Conservation (phyloP, 2,888 invertebrate species). For the Embidobia sp. region DNA sequence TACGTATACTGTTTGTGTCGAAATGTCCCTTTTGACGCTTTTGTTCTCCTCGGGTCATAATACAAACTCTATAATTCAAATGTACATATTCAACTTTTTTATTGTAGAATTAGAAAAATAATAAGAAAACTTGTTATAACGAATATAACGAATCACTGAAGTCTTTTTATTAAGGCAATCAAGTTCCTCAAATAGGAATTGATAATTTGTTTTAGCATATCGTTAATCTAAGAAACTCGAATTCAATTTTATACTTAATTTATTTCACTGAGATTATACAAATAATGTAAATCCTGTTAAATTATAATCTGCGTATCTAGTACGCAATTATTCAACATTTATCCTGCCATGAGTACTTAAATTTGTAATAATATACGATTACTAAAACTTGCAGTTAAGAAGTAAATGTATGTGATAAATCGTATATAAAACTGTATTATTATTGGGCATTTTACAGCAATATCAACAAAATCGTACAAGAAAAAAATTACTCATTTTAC, state of each 20-base stretch:
- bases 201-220: background rate
- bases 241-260: background rate
- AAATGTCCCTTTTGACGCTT: too few relatives aligned
- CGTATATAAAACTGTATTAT: constrained; percentile 9
- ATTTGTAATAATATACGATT: constrained; percentile 1
- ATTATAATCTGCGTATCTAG: background rate
- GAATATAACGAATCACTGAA: background rate
- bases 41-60: too few relatives aligned
- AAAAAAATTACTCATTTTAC: too few relatives aligned
- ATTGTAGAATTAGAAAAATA: background rate
- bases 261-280: too few relatives aligned
- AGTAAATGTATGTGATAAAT: constrained; percentile 16
- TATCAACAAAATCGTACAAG: too few relatives aligned
- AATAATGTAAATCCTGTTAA: background rate
- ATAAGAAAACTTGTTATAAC: background rate
- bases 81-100: constrained; percentile 1
- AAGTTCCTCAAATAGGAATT: constrained; percentile 15
- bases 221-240: background rate
- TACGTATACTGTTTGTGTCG: too few relatives aligned
- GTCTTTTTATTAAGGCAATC: background rate
- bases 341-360: constrained; percentile 33
- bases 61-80: background rate
- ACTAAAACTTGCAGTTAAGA: constrained; percentile 10
- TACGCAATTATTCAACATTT: background rate
- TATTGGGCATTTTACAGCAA: background rate